These are phyloP conservation scores for Strix uralensis DNA, from an alignment of 2,113 vertebrate genomes.

Conservation along the genomic window DNA sequence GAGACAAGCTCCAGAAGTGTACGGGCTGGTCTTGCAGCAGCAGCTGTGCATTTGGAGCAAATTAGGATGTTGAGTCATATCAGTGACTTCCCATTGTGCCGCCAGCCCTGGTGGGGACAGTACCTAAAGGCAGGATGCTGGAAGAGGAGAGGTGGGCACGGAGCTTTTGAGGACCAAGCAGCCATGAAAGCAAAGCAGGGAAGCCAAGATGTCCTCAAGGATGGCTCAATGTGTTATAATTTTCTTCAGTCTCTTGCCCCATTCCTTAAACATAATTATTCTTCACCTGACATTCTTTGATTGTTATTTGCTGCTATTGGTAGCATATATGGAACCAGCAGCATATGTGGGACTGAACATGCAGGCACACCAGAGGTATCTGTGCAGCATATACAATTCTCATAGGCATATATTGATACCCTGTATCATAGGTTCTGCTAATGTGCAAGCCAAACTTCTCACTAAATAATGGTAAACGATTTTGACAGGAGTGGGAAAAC, in stretches of 20 bases:
- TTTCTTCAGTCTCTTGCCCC: neutral
- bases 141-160: neutral
- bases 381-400: neutral
- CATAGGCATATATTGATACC: neutral
- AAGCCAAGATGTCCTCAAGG: neutral
- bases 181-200: neutral
- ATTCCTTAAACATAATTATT: neutral
- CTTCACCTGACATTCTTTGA: neutral
- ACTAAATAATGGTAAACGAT: conserved; percentile 16
- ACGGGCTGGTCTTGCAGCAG: conserved; percentile 10
- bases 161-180: neutral
- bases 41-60: conserved; percentile 56
- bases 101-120: neutral
- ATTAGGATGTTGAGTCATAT: neutral
- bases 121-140: neutral
- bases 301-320: neutral
- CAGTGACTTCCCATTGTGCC: neutral
- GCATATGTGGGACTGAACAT: neutral
- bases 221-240: neutral
- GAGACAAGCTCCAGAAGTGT: conserved; percentile 29
- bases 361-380: neutral
- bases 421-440: neutral
- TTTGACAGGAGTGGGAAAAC: conserved; percentile 52
- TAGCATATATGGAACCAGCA: neutral
- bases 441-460: conserved; percentile 17